Evolutionary conservation across 2,797 vertebrate species (phyloP).

Genomic region (Peromyscus nudipes): DNA sequence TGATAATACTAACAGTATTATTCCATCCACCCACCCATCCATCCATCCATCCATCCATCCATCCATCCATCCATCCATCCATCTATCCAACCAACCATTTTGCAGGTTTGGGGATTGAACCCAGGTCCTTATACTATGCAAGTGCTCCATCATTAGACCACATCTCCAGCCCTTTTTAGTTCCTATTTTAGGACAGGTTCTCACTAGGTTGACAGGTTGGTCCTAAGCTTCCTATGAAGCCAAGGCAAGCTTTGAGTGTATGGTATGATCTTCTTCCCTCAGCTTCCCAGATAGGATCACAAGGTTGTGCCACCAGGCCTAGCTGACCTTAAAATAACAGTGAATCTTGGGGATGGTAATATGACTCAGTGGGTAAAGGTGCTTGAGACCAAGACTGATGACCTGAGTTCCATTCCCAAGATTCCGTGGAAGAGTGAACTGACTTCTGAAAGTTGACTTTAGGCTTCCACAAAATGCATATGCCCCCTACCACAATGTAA

Average conservation of each 20-base stretch:
- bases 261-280: background rate
- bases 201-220: background rate
- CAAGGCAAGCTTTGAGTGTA: background rate
- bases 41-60: background rate
- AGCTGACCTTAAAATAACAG: background rate
- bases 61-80: background rate
- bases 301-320: background rate
- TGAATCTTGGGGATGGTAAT: background rate
- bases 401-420: background rate
- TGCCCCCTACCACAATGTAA: background rate
- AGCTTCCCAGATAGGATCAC: background rate
- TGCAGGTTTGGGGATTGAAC: background rate
- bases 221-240: background rate
- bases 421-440: background rate
- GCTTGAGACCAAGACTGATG: background rate
- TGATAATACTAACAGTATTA: background rate
- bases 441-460: background rate
- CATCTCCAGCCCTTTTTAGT: background rate
- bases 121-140: background rate
- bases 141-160: background rate
- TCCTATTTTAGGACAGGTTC: background rate
- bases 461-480: background rate
- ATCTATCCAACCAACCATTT: background rate
- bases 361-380: background rate
- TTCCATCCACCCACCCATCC: background rate